phyloP scores from a whole-genome alignment of 2,797 vertebrate genomes.

The Epinephelus coioides region DNA sequence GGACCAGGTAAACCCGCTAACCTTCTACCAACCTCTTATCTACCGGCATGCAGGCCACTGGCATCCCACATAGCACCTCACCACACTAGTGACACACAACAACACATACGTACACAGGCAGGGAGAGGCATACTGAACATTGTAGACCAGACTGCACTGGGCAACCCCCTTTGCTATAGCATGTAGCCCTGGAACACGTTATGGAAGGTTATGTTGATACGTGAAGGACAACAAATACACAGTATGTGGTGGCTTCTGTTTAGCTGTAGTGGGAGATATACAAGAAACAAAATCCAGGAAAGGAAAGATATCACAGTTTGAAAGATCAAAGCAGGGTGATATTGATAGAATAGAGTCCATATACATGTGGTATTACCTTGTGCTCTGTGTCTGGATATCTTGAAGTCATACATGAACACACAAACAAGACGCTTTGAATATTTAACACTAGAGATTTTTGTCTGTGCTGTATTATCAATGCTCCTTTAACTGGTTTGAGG shows the following conservation, averaged over 20 bases:
- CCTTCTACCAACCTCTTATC: conserved; percentile 74
- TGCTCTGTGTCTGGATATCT: conserved; percentile 14
- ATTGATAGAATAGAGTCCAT: neutral
- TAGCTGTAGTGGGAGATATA: neutral
- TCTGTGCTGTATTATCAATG: neutral
- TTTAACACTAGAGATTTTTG: neutral
- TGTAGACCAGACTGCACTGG: neutral
- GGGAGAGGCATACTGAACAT: neutral
- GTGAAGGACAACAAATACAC: neutral
- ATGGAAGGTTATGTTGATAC: neutral
- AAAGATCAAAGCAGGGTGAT: neutral
- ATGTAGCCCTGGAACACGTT: conserved; percentile 37
- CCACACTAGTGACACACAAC: conserved; percentile 54
- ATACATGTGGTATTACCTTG: conserved; percentile 32
- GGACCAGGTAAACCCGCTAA: conserved; percentile 87
- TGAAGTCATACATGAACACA: neutral
- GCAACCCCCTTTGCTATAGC: conserved; percentile 6
- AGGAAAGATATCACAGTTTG: conserved; percentile 1
- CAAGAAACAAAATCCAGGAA: neutral
- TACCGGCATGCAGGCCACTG: conserved; percentile 81
- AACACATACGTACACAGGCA: conserved; percentile 11
- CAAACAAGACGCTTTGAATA: neutral
- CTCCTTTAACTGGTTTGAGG: neutral
- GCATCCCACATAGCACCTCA: conserved; percentile 68
- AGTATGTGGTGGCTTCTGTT: neutral